Percentiles rank a stretch among this genome's conserved stretches.
Conservation (phyloP, 2,797 vertebrate species). For the Channa striata region DNA sequence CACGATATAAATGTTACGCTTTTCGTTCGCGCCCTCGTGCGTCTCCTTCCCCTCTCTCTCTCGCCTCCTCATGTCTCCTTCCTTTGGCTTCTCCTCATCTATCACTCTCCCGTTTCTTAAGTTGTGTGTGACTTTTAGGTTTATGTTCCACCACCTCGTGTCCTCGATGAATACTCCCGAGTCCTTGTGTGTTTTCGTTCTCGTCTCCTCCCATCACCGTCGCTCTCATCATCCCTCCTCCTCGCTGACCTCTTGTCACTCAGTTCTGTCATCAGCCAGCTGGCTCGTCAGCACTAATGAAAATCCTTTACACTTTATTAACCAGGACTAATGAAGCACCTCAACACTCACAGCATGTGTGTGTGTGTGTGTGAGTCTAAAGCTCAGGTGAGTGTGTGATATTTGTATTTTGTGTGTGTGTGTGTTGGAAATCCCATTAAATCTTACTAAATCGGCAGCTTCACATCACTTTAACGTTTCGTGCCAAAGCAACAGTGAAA, state of each 20-base stretch:
- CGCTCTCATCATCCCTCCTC: conserved; percentile 9
- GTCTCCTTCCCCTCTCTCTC: no score
- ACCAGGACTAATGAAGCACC: conserved; percentile 67
- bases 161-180: conserved; percentile 18
- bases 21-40: no score
- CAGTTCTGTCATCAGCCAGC: conserved; percentile 58
- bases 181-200: conserved; percentile 15
- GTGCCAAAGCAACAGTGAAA: not conserved
- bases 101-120: no score
- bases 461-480: no score
- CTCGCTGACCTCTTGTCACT: conserved; percentile 58
- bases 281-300: conserved; percentile 69
- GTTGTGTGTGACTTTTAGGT: no score
- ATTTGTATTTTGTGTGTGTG: not conserved
- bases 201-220: conserved; percentile 9
- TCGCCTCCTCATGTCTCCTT: no score
- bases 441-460: no score
- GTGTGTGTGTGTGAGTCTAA: not conserved
- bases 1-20: no score
- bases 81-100: no score
- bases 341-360: conserved; percentile 13
- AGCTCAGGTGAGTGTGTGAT: not conserved
- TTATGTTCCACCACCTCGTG: not conserved
- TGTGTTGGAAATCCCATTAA: no score
- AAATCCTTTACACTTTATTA: conserved; percentile 76